A percentile compares a stretch with the other conserved stretches of the same genome.
phyloP scores from a whole-genome alignment of 2,888 invertebrate genomes.

The Andrena haemorrhoa region DNA sequence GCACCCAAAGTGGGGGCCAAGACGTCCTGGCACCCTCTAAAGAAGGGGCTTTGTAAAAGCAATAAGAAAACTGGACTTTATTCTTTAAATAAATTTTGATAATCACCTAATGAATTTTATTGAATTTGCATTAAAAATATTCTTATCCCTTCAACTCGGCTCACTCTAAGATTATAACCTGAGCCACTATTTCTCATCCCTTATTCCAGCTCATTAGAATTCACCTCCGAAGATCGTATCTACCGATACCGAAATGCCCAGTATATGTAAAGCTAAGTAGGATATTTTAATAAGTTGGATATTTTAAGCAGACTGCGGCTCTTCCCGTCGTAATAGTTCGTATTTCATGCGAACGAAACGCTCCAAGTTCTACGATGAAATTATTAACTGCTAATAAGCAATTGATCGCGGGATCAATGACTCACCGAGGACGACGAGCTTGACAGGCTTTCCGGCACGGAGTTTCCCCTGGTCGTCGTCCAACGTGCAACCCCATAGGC shows the following conservation, averaged over 20 bases:
- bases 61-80: too few species aligned
- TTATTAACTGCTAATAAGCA: background rate
- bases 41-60: too few species aligned
- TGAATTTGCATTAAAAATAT: too few species aligned
- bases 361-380: background rate
- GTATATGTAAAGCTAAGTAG: background rate
- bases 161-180: too few species aligned
- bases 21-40: too few species aligned
- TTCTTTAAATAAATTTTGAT: too few species aligned
- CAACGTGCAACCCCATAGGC: slow-evolving; percentile 90
- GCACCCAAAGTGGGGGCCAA: too few species aligned
- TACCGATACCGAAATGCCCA: background rate
- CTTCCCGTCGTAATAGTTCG: background rate
- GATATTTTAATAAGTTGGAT: background rate
- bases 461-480: slow-evolving; percentile 88
- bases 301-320: background rate
- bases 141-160: too few species aligned
- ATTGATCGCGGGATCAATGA: slow-evolving; percentile 60
- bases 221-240: background rate
- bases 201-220: background rate
- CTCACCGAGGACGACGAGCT: slow-evolving; percentile 89
- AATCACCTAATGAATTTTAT: too few species aligned
- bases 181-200: too few species aligned
- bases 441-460: slow-evolving; percentile 88
- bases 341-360: background rate